A percentile compares a stretch with the other conserved stretches of the same genome.
Conservation (phyloP, 2,113 vertebrate species). For the Probosciger aterrimus region DNA sequence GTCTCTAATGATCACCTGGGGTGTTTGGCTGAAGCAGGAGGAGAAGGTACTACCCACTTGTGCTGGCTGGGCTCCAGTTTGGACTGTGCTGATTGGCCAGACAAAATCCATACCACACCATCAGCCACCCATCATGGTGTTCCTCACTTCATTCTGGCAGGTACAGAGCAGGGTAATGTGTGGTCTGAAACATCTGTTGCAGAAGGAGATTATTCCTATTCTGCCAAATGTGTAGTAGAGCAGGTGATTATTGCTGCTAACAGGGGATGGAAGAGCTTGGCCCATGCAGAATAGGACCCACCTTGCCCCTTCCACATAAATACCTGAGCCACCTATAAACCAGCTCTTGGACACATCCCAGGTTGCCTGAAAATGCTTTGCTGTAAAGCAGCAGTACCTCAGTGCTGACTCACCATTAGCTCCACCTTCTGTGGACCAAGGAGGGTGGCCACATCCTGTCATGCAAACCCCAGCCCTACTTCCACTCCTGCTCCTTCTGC, state of each 20-base stretch:
- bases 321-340: background rate
- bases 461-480: background rate
- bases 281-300: background rate
- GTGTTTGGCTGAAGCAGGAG: background rate
- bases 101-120: rapidly evolving
- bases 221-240: background rate
- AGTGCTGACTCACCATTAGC: background rate
- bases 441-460: background rate
- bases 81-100: background rate
- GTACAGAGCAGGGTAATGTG: background rate
- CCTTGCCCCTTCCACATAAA: background rate
- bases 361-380: background rate
- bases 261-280: background rate
- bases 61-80: background rate
- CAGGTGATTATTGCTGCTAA: background rate
- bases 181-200: background rate
- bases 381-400: background rate
- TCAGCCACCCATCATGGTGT: background rate
- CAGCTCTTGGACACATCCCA: background rate
- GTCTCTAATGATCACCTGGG: background rate
- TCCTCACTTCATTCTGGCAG: background rate
- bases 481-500: background rate
- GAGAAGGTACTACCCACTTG: background rate
- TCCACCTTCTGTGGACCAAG: rapidly evolving
- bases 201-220: background rate